Conservation (phyloP, 1,140 invertebrate genomes). For the Aphelenchoides besseyi region DNA sequence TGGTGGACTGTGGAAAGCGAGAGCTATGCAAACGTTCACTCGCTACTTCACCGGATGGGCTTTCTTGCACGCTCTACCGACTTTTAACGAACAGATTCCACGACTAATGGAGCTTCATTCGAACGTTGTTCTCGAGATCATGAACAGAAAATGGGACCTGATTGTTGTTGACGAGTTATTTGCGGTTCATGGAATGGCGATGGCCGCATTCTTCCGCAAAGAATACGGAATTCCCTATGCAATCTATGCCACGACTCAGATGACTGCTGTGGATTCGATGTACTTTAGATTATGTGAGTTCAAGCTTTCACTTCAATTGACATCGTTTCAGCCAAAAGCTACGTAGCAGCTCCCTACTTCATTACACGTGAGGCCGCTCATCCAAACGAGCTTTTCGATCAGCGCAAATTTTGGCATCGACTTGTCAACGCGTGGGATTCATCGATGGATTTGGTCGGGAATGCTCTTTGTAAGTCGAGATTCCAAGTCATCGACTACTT, state of each 20-base stretch:
- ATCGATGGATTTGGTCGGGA: not conserved
- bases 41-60: not conserved
- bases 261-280: not conserved
- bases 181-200: not conserved
- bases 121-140: not conserved
- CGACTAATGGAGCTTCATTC: not conserved
- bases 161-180: slow-evolving; percentile 6
- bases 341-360: not conserved
- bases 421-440: not conserved
- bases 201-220: slow-evolving; percentile 6
- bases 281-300: not conserved
- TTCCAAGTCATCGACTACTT: not conserved
- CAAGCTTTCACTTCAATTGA: not conserved
- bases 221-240: not conserved
- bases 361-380: not conserved
- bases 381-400: not conserved
- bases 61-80: not conserved
- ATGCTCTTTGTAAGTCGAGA: not conserved
- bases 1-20: not conserved
- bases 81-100: not conserved
- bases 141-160: not conserved
- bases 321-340: not conserved
- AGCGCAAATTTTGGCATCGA: not conserved
- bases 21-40: not conserved
- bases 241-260: slow-evolving; percentile 10